A percentile compares a stretch with the other conserved stretches of the same genome.
These are phyloP conservation scores for Hyles euphorbiae DNA, from an alignment of 1,140 invertebrate genomes.

Conservation along the genomic window DNA sequence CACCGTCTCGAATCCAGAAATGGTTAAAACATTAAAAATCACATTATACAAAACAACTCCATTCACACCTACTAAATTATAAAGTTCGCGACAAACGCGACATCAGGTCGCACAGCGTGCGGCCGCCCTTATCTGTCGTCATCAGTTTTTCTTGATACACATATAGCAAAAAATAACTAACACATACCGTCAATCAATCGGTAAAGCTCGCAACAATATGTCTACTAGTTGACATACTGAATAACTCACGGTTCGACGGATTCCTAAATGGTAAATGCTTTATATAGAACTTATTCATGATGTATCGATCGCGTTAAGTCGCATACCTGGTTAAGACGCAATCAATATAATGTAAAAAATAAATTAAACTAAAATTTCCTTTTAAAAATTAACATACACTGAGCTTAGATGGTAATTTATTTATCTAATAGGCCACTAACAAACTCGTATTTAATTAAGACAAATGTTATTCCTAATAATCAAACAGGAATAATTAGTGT, in stretches of 20 bases:
- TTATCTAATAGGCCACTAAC: too few relatives aligned
- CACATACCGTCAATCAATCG: conserved; percentile 20
- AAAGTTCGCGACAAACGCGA: neutral
- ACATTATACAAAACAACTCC: too few relatives aligned
- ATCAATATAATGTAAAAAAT: too few relatives aligned
- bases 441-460: too few relatives aligned
- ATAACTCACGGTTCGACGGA: conserved; percentile 14
- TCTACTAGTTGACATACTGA: conserved; percentile 13
- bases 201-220: conserved; percentile 18
- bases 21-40: conserved; percentile 1
- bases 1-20: too few relatives aligned
- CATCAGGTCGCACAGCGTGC: neutral
- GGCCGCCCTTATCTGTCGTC: conserved; percentile 5
- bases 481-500: too few relatives aligned
- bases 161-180: conserved; percentile 14
- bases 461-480: too few relatives aligned
- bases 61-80: too few relatives aligned
- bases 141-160: conserved; percentile 17
- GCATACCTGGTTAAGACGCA: neutral
- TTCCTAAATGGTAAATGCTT: conserved; percentile 9
- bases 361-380: too few relatives aligned
- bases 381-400: too few relatives aligned
- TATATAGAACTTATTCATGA: neutral
- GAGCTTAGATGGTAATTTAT: too few relatives aligned
- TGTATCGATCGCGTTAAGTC: neutral